These are phyloP conservation scores for Charaxes varanes DNA, from an alignment of 1,140 invertebrate species.

Conservation along the genomic window DNA sequence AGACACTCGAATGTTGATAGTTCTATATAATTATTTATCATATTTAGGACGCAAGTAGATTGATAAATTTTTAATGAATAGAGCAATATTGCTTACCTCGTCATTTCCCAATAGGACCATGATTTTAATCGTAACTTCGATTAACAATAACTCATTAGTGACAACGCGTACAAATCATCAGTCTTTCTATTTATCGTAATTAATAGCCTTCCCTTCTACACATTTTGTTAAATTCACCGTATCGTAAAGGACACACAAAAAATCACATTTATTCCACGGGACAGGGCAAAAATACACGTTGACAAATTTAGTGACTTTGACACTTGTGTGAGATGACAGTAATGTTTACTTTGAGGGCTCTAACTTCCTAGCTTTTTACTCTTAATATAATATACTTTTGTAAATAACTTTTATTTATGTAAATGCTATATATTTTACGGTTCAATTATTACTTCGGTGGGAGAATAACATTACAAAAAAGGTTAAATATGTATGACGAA, in stretches of 20 bases:
- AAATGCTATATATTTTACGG: too few relatives aligned
- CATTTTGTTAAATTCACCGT: conserved; percentile 13
- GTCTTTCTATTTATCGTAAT: not conserved
- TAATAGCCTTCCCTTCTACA: conserved; percentile 3
- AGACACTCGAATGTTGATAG: too few relatives aligned
- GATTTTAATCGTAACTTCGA: conserved; percentile 20
- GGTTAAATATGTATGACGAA: too few relatives aligned
- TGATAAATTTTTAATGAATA: conserved; percentile 17
- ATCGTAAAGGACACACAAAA: not conserved
- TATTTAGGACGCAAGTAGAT: conserved; percentile 17
- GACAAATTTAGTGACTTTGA: conserved; percentile 9
- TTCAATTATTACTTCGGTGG: too few relatives aligned
- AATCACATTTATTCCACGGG: conserved; percentile 11
- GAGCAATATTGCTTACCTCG: conserved; percentile 65
- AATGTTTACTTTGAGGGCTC: too few relatives aligned
- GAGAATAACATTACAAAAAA: too few relatives aligned
- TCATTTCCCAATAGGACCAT: conserved; percentile 83
- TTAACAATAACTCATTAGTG: conserved; percentile 2
- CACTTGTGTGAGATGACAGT: conserved; percentile 3
- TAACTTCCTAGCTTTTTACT: too few relatives aligned
- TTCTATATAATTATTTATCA: conserved; percentile 40
- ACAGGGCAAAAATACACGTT: conserved; percentile 17
- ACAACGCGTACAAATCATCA: not conserved
- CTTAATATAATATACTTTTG: too few relatives aligned
- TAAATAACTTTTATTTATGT: too few relatives aligned